Base-by-base conservation (phyloP, 2,797 vertebrate species). In the Gymnocypris eckloni region DNA sequence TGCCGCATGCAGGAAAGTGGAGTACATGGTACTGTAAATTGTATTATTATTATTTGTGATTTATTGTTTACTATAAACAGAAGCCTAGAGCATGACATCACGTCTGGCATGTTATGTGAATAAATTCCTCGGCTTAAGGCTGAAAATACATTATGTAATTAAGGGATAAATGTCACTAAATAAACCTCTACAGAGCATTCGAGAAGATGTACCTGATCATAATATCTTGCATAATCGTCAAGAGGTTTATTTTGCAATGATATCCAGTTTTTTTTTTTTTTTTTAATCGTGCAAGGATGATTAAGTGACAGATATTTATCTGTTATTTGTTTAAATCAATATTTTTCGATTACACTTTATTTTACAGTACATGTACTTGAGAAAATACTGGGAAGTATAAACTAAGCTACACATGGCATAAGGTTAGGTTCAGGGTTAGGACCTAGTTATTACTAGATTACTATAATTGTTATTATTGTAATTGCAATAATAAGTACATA, bases 41-140 rank as follows among this genome's bases (percentile, higher is more conserved):
- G 50, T 37, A 20, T 20, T 37, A 33, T 72, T 72, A 43, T 71
- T 71, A 71, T 25, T 25, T 45, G 18, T 13, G 50, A 54, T 54
- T 48, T 76, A 54, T 77, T 77, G 28, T 77, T 77, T 56, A 77
- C 56, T 78, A 78, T 25, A 59, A 76, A 41, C 54, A 25, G 22
- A 61, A 43, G 8, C 37, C 37, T 61, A 16, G 39, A 78, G 13
- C 54, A 41, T 59, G 22, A 59, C 13, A 43, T 79, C 37, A 43
- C n/a, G 37, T 59, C 76, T 79, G 33, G 39, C 9, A 43, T 77
- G 50, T 77, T 56, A 6, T 33, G 6, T 56, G 33, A 56, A 77
- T 54, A 39, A n/a, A 77, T 77, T 39, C 50, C 20, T 56, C 1
- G 3, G 25, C 20, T 77, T 77, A 39, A 56, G 33, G 50, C 11